These are phyloP conservation scores for Microctonus aethiopoides DNA, from an alignment of 2,888 invertebrate genomes.

Conservation along the genomic window DNA sequence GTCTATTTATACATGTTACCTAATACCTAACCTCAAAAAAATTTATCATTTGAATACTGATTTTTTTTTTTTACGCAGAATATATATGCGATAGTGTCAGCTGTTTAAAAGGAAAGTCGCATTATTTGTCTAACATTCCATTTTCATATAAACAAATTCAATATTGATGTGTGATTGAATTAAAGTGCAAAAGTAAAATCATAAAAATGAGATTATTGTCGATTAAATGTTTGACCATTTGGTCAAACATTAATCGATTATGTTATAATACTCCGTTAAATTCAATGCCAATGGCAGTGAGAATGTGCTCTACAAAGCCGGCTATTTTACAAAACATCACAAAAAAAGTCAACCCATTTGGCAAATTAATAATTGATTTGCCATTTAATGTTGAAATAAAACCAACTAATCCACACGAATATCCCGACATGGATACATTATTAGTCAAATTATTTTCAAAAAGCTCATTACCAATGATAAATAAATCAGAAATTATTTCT, in stretches of 20 bases:
- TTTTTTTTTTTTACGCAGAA: too few relatives aligned
- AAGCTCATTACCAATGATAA: neutral
- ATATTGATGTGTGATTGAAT: neutral
- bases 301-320: conserved; percentile 22
- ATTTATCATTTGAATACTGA: too few relatives aligned
- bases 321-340: conserved; percentile 29
- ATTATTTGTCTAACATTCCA: neutral
- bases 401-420: conserved; percentile 45
- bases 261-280: neutral
- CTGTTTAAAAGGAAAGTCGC: too few relatives aligned
- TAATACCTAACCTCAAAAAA: too few relatives aligned
- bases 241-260: neutral
- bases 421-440: conserved; percentile 45
- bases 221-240: neutral
- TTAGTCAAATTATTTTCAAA: conserved; percentile 37
- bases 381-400: conserved; percentile 44
- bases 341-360: conserved; percentile 43
- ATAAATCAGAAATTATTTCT: conserved; percentile 28
- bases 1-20: too few relatives aligned
- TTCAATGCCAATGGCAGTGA: neutral
- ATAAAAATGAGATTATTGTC: conserved; percentile 7
- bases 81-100: too few relatives aligned
- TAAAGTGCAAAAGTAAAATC: neutral
- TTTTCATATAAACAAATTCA: neutral
- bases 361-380: conserved; percentile 43